Base-by-base conservation (phyloP, 2,888 invertebrate species). In the Tinea pellionella region DNA sequence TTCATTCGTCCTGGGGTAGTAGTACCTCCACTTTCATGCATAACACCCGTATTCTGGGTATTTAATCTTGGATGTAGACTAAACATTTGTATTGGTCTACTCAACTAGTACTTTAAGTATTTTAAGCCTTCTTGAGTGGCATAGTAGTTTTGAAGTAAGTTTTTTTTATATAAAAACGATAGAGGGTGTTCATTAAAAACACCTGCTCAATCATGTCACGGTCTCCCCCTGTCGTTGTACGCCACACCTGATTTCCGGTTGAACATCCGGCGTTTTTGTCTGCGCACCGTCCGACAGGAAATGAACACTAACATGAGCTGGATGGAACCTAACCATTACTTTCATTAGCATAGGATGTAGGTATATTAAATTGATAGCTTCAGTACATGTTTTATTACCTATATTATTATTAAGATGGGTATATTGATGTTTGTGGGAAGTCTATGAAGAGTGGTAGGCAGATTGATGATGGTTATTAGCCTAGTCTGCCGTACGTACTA, bases 181-280 rank as follows among this genome's bases (percentile, higher is more conserved):
- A 47, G n/a, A 16, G 15, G 16, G 53, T 53, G 18, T 12, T 53
- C 16, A 24, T 53, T 19, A 24, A 53, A 53, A 24, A 8, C 57
- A 57, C 2, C 57, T 57, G 57, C 9, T 15, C 8, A 15, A 32
- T 29, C 57, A 32, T 15, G 32, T 32, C 57, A 57, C 32, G 57
- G 30, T 32, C 57, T 32, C 32, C 57, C 32, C 6, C 19, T 55
- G 6, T 12, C 57, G 8, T n/a, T 29, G 16, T 6, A n/a, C 55
- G 65, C 64, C 66, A 62, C 78, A 76, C 78, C 80, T 75, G 73
- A 72, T 75, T 69, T 80, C 80, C 80, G 77, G 71, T 64, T 62
- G 67, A 64, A 67, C 67, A 71, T 81, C 80, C 80, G 74, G 75
- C 69, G 73, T 68, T 73, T n/a, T 81, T 80, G 78, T 79, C 67